Conservation (phyloP, 1,140 invertebrate species). For the Yoshiicerus persimilis region DNA sequence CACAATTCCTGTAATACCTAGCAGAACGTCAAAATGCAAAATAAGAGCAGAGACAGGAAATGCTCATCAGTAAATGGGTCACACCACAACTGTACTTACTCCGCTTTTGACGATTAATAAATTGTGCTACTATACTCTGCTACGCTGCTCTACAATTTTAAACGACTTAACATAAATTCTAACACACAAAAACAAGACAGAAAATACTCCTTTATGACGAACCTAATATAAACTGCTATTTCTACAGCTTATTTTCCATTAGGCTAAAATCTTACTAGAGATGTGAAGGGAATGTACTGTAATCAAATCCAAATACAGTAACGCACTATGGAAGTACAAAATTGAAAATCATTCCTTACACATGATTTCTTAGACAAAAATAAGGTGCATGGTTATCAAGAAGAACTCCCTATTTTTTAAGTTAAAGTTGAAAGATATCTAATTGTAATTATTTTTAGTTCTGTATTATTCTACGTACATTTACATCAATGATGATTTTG, state of each 20-base stretch:
- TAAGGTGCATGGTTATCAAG: too few relatives aligned
- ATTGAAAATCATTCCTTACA: too few relatives aligned
- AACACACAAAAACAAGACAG: not conserved
- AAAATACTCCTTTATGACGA: not conserved
- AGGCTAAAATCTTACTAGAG: too few relatives aligned
- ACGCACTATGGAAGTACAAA: too few relatives aligned
- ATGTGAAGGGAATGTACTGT: too few relatives aligned
- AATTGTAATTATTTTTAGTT: too few relatives aligned
- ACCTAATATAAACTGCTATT: not conserved
- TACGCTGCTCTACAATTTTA: not conserved
- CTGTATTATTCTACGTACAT: too few relatives aligned
- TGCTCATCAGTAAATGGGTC: not conserved
- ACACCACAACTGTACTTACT: constrained; percentile 16
- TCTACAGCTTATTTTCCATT: not conserved
- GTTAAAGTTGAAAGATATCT: too few relatives aligned
- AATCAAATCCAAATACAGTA: too few relatives aligned
- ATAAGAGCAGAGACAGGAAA: constrained; percentile 12
- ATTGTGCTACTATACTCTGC: not conserved
- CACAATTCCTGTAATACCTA: not conserved
- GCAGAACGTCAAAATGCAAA: not conserved
- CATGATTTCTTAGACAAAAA: too few relatives aligned
- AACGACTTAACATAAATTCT: not conserved
- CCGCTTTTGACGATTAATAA: not conserved
- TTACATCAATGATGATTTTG: too few relatives aligned
- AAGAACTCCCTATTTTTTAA: too few relatives aligned